These are phyloP conservation scores for Camelus bactrianus DNA, from an alignment of 2,113 vertebrate species.

Conservation along the genomic window DNA sequence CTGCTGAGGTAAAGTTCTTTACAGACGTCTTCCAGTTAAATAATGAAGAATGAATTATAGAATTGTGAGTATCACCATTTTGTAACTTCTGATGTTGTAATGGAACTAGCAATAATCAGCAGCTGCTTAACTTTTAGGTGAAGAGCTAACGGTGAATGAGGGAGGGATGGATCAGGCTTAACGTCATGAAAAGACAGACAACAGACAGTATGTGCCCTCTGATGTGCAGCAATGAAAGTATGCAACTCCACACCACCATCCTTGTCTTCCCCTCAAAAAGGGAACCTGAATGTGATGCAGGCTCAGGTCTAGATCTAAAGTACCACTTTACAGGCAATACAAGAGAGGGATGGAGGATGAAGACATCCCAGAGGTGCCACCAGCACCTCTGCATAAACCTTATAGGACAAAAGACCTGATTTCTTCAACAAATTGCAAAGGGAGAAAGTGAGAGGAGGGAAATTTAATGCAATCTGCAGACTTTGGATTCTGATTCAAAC, in stretches of 20 bases:
- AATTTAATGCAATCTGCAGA: neutral
- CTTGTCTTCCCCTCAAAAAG: neutral
- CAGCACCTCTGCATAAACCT: constrained; percentile 14
- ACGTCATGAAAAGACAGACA: neutral
- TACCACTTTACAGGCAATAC: neutral
- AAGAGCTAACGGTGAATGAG: neutral
- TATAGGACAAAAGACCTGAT: neutral
- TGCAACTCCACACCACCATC: neutral
- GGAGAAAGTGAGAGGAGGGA: fast-evolving
- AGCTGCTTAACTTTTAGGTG: neutral
- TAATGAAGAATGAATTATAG: neutral
- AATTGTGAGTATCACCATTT: constrained; percentile 35
- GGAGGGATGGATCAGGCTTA: neutral
- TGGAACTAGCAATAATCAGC: neutral
- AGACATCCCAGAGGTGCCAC: neutral
- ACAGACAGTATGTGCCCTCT: neutral
- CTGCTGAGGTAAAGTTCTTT: neutral
- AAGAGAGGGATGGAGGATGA: neutral
- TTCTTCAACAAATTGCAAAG: neutral
- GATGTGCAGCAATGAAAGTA: neutral
- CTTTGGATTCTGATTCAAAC: constrained; percentile 30
- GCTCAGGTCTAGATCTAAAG: neutral
- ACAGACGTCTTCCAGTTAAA: neutral
- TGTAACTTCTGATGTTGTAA: constrained; percentile 24
- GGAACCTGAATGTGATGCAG: neutral